Evolutionary conservation across 2,113 vertebrate genomes (phyloP), one percentile per base, ranked within the genome.

Genomic region (Carassius gibelio): DNA sequence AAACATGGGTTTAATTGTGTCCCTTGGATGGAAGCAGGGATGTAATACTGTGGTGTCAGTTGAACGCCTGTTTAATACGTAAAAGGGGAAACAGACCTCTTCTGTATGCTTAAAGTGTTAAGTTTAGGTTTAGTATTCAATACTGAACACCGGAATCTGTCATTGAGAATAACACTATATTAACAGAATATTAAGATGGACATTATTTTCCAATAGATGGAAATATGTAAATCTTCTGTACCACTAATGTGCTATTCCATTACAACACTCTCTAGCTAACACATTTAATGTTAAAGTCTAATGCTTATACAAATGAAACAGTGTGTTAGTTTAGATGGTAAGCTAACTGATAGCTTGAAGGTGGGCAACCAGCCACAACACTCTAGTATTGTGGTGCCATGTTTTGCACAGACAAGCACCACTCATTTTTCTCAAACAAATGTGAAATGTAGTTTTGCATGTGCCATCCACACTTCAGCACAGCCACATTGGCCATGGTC

Each of bases 1-100:
- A 93, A 91, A 91, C 87, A 90, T 75, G 21, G 61, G 59, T 84
- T 30, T 79, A 84, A 76, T 45, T 88, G 75, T 83, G 66, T 83
- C 76, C 64, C 68, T 69, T 81, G 42, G 61, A 72, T 77, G 36
- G 75, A 71, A 86, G 42, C 4, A 75, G 34, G 75, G 17, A 48
- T 69, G 48, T 79, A 76, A 61, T 78, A 11, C 26, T 48, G 15
- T 11, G 9, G 36, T 26, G 21, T 64, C 61, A 75, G 62, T 61
- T 13, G 48, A 62, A 55, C 3, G 34, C 48, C 52, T 77, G 57
- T 62, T 52, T 72, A 59, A 61, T 80, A 45, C 21, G 42, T 76
- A 14, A 66, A 69, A 55, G 30, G 64, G 57, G 66, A 82, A 82
- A 57, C 45, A 83, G n/a, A 19, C 3, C 50, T 59, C 68, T 71